Percentiles rank a stretch among this genome's conserved stretches.
phyloP scores from a whole-genome alignment of 2,113 vertebrate species.

The Microtus oregoni region DNA sequence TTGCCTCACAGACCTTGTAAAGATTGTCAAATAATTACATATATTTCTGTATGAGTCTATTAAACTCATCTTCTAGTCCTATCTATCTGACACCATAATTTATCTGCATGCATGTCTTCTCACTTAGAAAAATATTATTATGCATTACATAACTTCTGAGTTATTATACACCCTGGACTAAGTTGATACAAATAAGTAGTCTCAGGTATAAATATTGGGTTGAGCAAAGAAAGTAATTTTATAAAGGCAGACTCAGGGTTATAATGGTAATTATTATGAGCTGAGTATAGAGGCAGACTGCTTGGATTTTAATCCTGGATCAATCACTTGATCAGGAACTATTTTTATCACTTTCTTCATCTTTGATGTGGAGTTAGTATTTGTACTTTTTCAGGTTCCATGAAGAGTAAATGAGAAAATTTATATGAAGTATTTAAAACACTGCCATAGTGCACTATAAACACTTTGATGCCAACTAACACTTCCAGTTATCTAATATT shows the following conservation, averaged over 20 bases:
- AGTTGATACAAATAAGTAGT: not conserved
- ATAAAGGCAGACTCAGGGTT: not conserved
- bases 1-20: constrained; percentile 11
- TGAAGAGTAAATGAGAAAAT: constrained; percentile 54
- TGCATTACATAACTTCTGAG: not conserved
- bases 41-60: not conserved
- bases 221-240: constrained; percentile 43
- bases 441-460: not conserved
- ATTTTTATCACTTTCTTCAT: constrained; percentile 41
- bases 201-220: not conserved
- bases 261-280: constrained; percentile 19
- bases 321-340: not conserved
- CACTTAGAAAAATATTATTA: constrained; percentile 29
- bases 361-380: not conserved
- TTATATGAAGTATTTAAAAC: constrained; percentile 22
- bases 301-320: constrained; percentile 28
- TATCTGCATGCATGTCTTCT: not conserved
- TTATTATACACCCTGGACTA: not conserved
- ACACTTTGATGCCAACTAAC: not conserved
- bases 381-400: not conserved
- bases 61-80: constrained; percentile 13
- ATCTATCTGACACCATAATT: constrained; percentile 8
- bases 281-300: not conserved
- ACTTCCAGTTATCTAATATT: constrained; percentile 22
- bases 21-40: constrained; percentile 29